Evolutionary conservation across 2,797 vertebrate genomes (phyloP).

Genomic region (Limosa lapponica): DNA sequence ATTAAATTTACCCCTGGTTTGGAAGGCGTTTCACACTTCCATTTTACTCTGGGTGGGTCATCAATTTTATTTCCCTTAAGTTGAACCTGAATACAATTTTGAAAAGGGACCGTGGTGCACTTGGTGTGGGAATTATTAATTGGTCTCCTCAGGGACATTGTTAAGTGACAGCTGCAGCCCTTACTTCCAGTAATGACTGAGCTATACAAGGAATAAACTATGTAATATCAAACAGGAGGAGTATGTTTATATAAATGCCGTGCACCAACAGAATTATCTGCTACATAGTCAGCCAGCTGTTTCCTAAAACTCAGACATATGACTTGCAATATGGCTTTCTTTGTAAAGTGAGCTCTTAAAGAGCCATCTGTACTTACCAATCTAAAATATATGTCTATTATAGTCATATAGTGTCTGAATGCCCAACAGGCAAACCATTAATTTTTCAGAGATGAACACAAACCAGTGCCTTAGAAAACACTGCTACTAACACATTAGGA

Average conservation of each 20-base stretch:
- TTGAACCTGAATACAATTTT: neutral
- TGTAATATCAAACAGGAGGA: neutral
- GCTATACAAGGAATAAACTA: neutral
- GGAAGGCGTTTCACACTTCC: neutral
- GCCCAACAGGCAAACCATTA: neutral
- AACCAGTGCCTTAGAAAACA: neutral
- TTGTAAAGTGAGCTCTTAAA: neutral
- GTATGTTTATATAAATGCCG: neutral
- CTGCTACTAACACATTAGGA: neutral
- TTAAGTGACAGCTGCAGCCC: neutral
- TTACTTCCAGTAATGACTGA: neutral
- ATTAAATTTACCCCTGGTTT: neutral
- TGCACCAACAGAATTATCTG: neutral
- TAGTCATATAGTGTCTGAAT: neutral
- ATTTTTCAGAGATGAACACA: neutral
- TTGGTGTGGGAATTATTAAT: neutral
- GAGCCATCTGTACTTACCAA: neutral
- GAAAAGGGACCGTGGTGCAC: neutral
- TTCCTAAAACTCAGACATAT: neutral
- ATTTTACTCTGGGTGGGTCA: neutral
- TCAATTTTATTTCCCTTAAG: neutral
- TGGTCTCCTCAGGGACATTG: neutral
- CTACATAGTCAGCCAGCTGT: neutral
- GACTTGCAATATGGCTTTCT: neutral
- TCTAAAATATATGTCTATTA: neutral